Conservation (phyloP, 2,888 invertebrate species). For the Listrodromus nycthemerus region DNA sequence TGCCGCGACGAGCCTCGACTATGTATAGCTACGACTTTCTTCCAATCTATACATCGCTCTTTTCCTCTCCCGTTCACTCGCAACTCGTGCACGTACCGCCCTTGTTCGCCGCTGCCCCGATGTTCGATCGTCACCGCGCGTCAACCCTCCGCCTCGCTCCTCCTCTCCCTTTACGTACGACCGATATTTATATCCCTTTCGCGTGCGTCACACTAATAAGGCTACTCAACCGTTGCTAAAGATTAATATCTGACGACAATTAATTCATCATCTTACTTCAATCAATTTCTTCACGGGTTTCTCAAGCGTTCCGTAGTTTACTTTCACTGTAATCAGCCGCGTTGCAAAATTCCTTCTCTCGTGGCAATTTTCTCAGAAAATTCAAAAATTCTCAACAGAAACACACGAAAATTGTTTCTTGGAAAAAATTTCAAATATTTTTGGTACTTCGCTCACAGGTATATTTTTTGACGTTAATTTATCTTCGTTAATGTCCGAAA, state of each 20-base stretch:
- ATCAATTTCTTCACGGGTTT: not conserved
- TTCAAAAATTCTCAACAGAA: not conserved
- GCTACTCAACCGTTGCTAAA: slow-evolving; percentile 3
- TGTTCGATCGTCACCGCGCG: slow-evolving; percentile 46
- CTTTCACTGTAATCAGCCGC: not conserved
- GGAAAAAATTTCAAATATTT: not conserved
- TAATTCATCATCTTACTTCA: not conserved
- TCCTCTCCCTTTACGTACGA: slow-evolving; percentile 35
- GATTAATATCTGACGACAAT: not conserved
- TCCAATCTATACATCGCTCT: slow-evolving; percentile 11
- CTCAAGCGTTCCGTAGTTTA: not conserved
- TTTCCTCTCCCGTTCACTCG: slow-evolving; percentile 27
- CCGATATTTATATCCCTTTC: slow-evolving; percentile 58
- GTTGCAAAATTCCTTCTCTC: not conserved
- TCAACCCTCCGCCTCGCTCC: slow-evolving; percentile 18
- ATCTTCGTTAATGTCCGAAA: not conserved
- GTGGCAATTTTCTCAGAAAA: not conserved
- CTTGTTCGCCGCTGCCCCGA: slow-evolving; percentile 28
- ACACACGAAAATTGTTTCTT: not conserved
- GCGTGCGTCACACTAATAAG: slow-evolving; percentile 40
- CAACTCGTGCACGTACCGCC: slow-evolving; percentile 45
- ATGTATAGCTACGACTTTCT: slow-evolving; percentile 9
- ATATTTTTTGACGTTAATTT: not conserved
- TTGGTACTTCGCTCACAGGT: not conserved
- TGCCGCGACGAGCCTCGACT: slow-evolving; percentile 15